Percentiles rank a stretch among this genome's conserved stretches.
These are phyloP conservation scores for Melanchra persicariae DNA, from an alignment of 2,888 invertebrate species.

Conservation along the genomic window DNA sequence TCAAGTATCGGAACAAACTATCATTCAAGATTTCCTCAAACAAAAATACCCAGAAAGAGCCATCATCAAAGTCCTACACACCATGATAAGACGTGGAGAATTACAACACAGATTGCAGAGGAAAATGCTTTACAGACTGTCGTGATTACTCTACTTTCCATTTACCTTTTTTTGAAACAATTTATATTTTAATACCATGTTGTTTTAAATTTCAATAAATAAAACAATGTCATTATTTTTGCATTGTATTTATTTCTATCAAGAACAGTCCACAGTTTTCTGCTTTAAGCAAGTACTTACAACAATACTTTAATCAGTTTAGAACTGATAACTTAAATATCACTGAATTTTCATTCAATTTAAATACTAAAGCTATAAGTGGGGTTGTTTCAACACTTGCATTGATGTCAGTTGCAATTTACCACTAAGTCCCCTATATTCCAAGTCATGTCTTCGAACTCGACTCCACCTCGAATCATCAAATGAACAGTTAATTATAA, in stretches of 20 bases:
- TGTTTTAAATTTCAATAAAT: conserved; percentile 36
- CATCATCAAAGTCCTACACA: conserved; percentile 97
- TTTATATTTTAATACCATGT: conserved; percentile 2
- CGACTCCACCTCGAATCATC: not conserved
- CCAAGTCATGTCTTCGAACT: not conserved
- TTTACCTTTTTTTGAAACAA: conserved; percentile 6
- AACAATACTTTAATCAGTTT: conserved; percentile 69
- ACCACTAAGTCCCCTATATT: not conserved
- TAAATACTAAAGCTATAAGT: conserved; percentile 57
- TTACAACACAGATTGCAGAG: conserved; percentile 98
- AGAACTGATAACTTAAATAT: conserved; percentile 64
- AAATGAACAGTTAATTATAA: not conserved
- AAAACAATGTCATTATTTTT: conserved; percentile 1
- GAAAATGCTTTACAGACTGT: conserved; percentile 98
- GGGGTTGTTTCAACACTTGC: conserved; percentile 37
- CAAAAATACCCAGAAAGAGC: conserved; percentile 97
- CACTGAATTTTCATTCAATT: not conserved
- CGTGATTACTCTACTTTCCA: conserved; percentile 85
- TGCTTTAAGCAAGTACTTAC: conserved; percentile 51
- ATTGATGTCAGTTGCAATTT: conserved; percentile 45
- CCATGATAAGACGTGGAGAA: conserved; percentile 98
- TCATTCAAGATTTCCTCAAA: conserved; percentile 96
- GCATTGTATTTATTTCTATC: conserved; percentile 52
- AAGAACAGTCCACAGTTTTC: conserved; percentile 48
- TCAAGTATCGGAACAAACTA: conserved; percentile 98